These are phyloP conservation scores for Hystrix brachyura DNA, from an alignment of 2,113 vertebrate genomes.

Conservation along the genomic window DNA sequence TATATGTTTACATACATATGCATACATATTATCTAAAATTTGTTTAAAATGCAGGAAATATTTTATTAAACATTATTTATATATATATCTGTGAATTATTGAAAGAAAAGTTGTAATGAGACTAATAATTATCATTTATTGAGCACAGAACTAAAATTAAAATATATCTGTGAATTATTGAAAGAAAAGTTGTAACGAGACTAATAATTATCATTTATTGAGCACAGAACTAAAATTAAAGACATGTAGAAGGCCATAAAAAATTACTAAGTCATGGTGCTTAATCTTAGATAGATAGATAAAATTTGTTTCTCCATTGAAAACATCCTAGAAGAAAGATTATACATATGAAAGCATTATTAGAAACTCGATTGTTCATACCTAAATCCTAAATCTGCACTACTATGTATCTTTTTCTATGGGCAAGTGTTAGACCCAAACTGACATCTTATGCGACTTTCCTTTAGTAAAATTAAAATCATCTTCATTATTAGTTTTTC, in stretches of 20 bases:
- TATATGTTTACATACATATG: background rate
- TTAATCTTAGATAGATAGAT: background rate
- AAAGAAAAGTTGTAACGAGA: background rate
- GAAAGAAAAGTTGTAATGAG: background rate
- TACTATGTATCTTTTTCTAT: background rate
- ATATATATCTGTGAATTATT: background rate
- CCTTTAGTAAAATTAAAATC: background rate
- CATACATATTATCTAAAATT: background rate
- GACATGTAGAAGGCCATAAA: background rate
- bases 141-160: background rate
- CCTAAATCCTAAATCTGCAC: background rate
- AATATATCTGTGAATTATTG: background rate
- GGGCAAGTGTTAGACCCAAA: background rate
- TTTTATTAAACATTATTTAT: background rate
- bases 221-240: background rate
- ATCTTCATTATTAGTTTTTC: background rate
- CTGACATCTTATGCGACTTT: background rate
- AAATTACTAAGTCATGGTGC: background rate
- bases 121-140: background rate
- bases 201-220: background rate
- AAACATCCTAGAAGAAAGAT: background rate
- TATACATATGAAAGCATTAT: background rate
- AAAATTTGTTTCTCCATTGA: background rate
- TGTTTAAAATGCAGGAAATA: background rate
- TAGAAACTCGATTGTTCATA: background rate